A percentile compares a stretch with the other conserved stretches of the same genome.
These are phyloP conservation scores for Esox lucius DNA, from an alignment of 2,797 vertebrate genomes.

Conservation along the genomic window DNA sequence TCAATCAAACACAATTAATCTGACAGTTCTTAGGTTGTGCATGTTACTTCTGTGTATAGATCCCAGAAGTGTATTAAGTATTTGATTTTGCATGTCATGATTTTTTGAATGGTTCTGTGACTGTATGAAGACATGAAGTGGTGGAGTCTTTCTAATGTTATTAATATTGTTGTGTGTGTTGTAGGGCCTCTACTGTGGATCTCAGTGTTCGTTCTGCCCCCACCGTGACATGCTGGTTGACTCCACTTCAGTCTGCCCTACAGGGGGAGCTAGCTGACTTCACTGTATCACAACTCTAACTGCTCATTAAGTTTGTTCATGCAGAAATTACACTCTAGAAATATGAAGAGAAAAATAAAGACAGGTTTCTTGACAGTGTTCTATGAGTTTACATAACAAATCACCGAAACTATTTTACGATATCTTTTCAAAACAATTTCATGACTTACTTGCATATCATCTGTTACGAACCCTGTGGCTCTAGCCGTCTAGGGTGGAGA, in stretches of 20 bases:
- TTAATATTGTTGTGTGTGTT: background rate
- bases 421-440: background rate
- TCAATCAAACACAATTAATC: too few relatives aligned
- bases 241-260: conserved; percentile 45
- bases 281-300: conserved; percentile 45
- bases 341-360: background rate
- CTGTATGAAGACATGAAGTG: too few relatives aligned
- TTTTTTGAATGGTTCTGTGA: too few relatives aligned
- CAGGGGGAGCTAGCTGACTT: conserved; percentile 54
- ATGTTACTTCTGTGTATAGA: too few relatives aligned
- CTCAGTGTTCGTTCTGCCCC: conserved; percentile 29
- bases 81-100: too few relatives aligned
- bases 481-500: too few relatives aligned
- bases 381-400: background rate
- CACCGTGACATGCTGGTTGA: conserved; percentile 53
- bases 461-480: too few relatives aligned
- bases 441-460: background rate
- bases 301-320: background rate
- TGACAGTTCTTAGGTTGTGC: too few relatives aligned
- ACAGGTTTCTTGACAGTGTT: too few relatives aligned
- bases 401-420: too few relatives aligned
- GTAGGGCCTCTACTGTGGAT: conserved; percentile 39
- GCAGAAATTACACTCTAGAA: background rate
- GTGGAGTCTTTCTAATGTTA: too few relatives aligned
- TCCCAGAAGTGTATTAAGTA: too few relatives aligned